Conservation (phyloP, 1,140 invertebrate species). For the Meteorus sp. region DNA sequence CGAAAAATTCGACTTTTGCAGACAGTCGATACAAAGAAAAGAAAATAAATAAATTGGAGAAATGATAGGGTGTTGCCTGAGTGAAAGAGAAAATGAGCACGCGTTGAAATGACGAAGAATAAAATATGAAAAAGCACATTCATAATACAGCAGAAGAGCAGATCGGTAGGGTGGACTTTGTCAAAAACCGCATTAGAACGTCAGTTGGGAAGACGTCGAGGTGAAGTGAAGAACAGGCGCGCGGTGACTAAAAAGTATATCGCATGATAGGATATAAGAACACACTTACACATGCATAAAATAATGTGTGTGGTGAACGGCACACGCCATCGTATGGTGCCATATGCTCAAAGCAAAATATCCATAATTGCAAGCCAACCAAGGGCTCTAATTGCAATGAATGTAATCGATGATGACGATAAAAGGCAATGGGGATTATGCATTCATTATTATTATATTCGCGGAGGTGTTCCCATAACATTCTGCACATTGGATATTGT, state of each 20-base stretch:
- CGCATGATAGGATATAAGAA: constrained; percentile 22
- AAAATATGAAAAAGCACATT: neutral
- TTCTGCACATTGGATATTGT: too few species aligned
- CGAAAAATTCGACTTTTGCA: neutral
- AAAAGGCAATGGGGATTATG: too few species aligned
- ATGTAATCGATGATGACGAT: constrained; percentile 48
- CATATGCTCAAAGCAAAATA: constrained; percentile 52
- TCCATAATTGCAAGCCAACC: constrained; percentile 42
- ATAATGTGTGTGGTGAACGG: constrained; percentile 43
- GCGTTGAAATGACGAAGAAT: constrained; percentile 1
- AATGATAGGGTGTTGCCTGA: too few species aligned
- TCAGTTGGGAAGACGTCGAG: constrained; percentile 49
- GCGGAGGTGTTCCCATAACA: too few species aligned
- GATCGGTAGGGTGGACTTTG: constrained; percentile 37
- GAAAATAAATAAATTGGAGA: constrained; percentile 31
- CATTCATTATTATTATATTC: constrained; percentile 47
- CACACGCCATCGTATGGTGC: constrained; percentile 50
- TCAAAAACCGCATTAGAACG: constrained; percentile 49
- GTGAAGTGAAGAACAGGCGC: neutral
- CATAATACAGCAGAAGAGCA: too few species aligned
- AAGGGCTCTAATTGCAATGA: constrained; percentile 42
- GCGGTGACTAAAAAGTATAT: constrained; percentile 43
- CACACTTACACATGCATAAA: constrained; percentile 43
- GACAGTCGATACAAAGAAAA: neutral
- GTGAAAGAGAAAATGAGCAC: constrained; percentile 11